Percentiles rank a stretch among this genome's conserved stretches.
These are phyloP conservation scores for Gallinago stenura DNA, from an alignment of 2,797 vertebrate species.

Conservation along the genomic window DNA sequence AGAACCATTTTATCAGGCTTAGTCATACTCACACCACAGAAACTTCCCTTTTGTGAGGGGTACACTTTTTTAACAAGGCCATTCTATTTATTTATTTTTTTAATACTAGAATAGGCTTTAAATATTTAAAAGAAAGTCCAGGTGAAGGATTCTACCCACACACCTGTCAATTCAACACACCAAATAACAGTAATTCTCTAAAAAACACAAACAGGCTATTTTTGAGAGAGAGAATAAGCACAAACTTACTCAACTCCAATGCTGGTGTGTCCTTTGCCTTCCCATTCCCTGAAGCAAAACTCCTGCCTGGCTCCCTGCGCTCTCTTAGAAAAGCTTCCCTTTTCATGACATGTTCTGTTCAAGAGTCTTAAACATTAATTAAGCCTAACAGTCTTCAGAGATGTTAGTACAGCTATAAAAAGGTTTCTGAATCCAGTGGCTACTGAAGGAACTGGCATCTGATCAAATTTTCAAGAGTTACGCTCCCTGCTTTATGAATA, in stretches of 20 bases:
- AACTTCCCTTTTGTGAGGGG: neutral
- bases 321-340: neutral
- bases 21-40: neutral
- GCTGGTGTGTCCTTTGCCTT: neutral
- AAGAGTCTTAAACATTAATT: constrained; percentile 55
- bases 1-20: neutral
- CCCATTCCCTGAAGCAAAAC: neutral
- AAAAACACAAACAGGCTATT: neutral
- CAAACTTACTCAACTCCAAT: neutral
- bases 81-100: neutral
- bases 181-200: neutral
- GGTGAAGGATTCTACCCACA: neutral
- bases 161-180: neutral
- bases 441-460: constrained; percentile 63
- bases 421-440: constrained; percentile 23
- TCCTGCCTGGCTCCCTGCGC: neutral
- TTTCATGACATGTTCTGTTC: constrained; percentile 1
- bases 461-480: constrained; percentile 68
- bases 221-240: neutral
- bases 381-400: constrained; percentile 54
- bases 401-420: constrained; percentile 54
- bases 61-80: neutral
- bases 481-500: constrained; percentile 57
- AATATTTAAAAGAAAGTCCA: neutral
- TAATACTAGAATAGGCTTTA: neutral